Evolutionary conservation across 2,113 vertebrate genomes (phyloP).

Genomic region (Triplophysa tibetana): DNA sequence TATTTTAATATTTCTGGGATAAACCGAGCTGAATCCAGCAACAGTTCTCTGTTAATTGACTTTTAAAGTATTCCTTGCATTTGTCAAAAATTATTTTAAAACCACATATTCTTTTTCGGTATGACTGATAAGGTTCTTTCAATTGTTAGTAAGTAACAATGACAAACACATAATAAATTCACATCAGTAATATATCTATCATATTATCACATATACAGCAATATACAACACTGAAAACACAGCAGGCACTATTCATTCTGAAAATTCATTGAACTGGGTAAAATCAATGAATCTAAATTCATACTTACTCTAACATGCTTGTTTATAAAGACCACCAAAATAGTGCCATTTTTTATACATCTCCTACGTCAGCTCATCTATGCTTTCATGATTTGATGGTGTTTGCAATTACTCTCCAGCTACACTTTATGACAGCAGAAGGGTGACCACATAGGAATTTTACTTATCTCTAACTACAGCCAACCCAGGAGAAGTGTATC

Average conservation of each 20-base stretch:
- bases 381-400: background rate
- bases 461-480: slow-evolving; percentile 32
- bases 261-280: background rate
- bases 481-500: slow-evolving; percentile 28
- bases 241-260: background rate
- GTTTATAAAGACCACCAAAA: slow-evolving; percentile 8
- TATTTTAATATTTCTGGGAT: background rate
- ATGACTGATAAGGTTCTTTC: background rate
- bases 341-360: slow-evolving; percentile 2
- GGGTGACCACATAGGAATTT: slow-evolving; percentile 21
- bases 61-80: background rate
- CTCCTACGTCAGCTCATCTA: slow-evolving; percentile 12
- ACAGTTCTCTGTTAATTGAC: background rate
- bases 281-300: background rate
- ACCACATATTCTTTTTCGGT: background rate
- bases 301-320: slow-evolving; percentile 52
- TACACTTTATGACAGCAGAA: slow-evolving; percentile 38
- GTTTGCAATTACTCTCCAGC: slow-evolving; percentile 17
- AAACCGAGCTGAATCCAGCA: too few relatives aligned
- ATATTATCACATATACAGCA: background rate
- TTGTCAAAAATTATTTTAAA: background rate
- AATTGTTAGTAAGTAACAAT: background rate
- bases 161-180: slow-evolving; percentile 12
- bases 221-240: background rate
- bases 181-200: background rate